phyloP scores from a whole-genome alignment of 2,888 invertebrate genomes.

The Periphyllus acericola region DNA sequence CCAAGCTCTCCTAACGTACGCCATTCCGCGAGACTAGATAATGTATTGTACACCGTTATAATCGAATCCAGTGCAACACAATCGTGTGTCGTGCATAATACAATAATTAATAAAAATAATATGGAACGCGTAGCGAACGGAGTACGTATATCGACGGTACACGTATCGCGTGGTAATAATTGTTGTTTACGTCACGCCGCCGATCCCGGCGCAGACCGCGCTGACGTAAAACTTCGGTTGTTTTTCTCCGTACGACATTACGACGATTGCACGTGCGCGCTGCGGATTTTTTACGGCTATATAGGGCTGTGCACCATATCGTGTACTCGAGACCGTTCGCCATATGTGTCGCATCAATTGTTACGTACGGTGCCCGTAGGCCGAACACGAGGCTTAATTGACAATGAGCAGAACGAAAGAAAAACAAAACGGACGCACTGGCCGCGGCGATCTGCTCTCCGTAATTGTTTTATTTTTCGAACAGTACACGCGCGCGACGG shows the following conservation, averaged over 20 bases:
- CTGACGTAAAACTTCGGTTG: constrained; percentile 44
- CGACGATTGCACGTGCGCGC: background rate
- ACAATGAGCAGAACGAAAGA: background rate
- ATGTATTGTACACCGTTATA: background rate
- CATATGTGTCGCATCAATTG: constrained; percentile 29
- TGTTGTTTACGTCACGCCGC: background rate
- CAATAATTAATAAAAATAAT: no score
- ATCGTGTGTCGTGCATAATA: background rate
- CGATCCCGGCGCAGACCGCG: background rate
- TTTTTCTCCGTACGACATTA: background rate
- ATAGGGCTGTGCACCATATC: no score
- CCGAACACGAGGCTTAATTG: constrained; percentile 24
- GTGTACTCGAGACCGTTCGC: background rate
- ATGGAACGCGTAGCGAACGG: background rate
- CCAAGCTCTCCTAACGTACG: no score
- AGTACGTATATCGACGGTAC: background rate
- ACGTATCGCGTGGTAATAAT: background rate
- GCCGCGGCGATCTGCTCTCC: background rate
- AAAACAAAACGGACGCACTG: no score
- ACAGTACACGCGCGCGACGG: background rate
- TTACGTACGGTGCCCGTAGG: constrained; percentile 15
- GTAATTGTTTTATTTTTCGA: constrained; percentile 46
- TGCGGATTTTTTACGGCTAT: background rate
- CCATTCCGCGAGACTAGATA: background rate
- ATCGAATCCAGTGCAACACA: background rate